Conservation (phyloP, 92 coral and sea anemone genomes). For the Pocillopora grandis region DNA sequence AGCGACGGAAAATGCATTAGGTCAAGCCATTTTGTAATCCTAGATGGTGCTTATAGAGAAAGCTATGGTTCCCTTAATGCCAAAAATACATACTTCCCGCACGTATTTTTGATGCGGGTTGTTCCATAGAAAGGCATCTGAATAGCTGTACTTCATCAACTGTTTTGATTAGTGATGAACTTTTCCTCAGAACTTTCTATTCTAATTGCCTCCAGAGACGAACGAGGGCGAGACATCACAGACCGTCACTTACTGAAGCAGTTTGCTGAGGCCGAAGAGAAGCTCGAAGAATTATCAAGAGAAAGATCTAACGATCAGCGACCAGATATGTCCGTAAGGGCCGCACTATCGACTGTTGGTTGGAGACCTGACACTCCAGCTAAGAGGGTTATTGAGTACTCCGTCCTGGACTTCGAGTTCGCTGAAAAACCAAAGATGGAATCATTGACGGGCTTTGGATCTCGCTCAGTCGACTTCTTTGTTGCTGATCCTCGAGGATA, state of each 20-base stretch:
- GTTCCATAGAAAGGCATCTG: no score
- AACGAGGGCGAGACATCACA: slow-evolving; percentile 42
- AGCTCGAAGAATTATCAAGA: slow-evolving; percentile 31
- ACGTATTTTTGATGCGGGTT: no score
- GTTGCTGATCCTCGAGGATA: slow-evolving; percentile 64
- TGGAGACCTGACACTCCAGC: slow-evolving; percentile 63
- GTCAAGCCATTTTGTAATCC: no score
- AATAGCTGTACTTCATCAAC: no score
- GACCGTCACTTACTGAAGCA: slow-evolving; percentile 12
- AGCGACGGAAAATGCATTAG: no score
- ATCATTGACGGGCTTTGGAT: slow-evolving; percentile 40
- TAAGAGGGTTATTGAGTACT: slow-evolving; percentile 60
- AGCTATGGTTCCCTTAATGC: no score
- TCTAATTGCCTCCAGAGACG: slow-evolving; percentile 31
- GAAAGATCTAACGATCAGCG: slow-evolving; percentile 21
- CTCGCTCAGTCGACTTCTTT: slow-evolving; percentile 50
- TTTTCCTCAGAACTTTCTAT: no score
- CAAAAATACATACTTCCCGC: no score
- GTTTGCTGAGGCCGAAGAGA: slow-evolving; percentile 24
- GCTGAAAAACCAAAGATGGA: slow-evolving; percentile 51
- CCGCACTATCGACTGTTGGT: slow-evolving; percentile 44
- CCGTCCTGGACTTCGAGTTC: slow-evolving; percentile 62
- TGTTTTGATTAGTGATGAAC: no score
- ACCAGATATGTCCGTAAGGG: slow-evolving; percentile 52
- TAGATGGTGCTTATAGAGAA: no score